Conservation (phyloP, 2,797 vertebrate species). For the Muscicapa striata region DNA sequence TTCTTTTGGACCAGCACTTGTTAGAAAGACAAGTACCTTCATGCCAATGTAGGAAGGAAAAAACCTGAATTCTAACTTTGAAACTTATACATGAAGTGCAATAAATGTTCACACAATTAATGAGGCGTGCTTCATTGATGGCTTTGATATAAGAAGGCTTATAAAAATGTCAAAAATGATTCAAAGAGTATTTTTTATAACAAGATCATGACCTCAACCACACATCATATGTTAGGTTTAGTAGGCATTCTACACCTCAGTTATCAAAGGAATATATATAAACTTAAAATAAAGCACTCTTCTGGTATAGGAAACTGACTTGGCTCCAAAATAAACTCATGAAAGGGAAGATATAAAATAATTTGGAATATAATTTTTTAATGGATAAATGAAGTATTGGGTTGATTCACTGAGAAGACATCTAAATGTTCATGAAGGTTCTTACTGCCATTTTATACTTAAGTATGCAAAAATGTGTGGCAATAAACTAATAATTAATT, state of each 20-base stretch:
- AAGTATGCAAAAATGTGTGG: not conserved
- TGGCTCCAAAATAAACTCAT: slow-evolving; percentile 3
- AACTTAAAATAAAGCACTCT: not conserved
- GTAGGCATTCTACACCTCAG: not conserved
- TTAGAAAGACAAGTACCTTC: not conserved
- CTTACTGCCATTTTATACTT: not conserved
- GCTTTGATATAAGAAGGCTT: slow-evolving; percentile 14
- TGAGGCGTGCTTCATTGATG: not conserved
- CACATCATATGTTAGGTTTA: not conserved
- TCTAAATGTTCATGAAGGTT: not conserved
- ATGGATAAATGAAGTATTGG: not conserved
- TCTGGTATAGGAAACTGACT: not conserved
- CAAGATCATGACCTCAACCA: not conserved
- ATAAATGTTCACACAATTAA: slow-evolving; percentile 31
- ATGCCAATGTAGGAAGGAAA: not conserved
- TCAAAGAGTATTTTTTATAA: slow-evolving; percentile 28
- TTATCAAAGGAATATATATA: slow-evolving; percentile 35
- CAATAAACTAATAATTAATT: not conserved
- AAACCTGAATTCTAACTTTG: not conserved
- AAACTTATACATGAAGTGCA: not conserved
- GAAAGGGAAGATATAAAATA: not conserved
- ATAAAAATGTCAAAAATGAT: slow-evolving; percentile 41
- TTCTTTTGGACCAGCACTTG: not conserved
- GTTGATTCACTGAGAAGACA: not conserved
- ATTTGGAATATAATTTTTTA: not conserved